phyloP scores from a whole-genome alignment of 2,888 invertebrate species.

The Mythimna albipuncta region DNA sequence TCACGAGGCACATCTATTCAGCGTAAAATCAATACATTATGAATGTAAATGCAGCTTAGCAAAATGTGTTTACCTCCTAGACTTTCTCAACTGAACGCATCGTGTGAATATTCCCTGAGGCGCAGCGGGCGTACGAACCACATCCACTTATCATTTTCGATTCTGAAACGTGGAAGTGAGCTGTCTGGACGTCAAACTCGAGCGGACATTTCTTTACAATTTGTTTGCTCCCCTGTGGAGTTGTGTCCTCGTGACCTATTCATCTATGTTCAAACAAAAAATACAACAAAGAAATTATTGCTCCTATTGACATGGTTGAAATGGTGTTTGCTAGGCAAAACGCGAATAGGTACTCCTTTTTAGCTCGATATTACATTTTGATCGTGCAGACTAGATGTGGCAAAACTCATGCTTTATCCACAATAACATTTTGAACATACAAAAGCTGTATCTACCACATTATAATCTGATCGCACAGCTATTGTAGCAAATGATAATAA shows the following conservation, averaged over 20 bases:
- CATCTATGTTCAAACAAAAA: conserved; percentile 53
- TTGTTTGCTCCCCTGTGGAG: conserved; percentile 51
- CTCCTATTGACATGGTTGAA: conserved; percentile 43
- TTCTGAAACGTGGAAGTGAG: conserved; percentile 53
- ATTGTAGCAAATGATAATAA: conserved; percentile 61
- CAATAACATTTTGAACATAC: conserved; percentile 30
- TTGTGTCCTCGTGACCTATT: conserved; percentile 58
- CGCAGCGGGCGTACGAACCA: conserved; percentile 4
- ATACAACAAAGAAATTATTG: conserved; percentile 59
- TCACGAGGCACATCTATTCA: conserved; percentile 50
- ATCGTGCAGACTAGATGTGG: background rate
- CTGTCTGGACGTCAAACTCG: conserved; percentile 48
- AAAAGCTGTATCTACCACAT: conserved; percentile 49
- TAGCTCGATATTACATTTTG: background rate
- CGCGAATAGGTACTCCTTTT: background rate
- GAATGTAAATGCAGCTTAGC: conserved; percentile 52
- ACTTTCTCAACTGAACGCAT: conserved; percentile 42
- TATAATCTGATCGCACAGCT: conserved; percentile 53
- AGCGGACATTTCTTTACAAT: conserved; percentile 60
- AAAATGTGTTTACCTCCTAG: conserved; percentile 41
- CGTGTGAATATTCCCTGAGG: conserved; percentile 38
- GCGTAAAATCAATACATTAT: conserved; percentile 57
- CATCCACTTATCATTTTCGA: conserved; percentile 52
- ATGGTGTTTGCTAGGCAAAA: too few relatives aligned
- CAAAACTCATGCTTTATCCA: conserved; percentile 1